Conservation (phyloP, 2,888 invertebrate genomes). For the Sacculina carcini region DNA sequence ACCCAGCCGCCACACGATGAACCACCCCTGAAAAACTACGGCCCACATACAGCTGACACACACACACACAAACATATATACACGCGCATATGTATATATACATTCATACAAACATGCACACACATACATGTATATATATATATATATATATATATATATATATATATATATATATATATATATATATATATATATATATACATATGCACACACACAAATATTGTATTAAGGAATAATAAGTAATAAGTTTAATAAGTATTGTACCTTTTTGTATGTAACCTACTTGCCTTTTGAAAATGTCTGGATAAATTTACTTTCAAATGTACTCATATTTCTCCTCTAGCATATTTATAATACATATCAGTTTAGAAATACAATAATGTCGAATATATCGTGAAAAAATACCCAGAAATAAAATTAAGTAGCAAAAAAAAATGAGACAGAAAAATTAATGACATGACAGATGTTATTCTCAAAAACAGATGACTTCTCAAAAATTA, state of each 20-base stretch:
- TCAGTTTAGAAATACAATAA: background rate
- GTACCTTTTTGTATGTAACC: too few species aligned
- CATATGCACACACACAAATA: background rate
- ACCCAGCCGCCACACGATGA: slow-evolving; percentile 19
- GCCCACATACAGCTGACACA: slow-evolving; percentile 17
- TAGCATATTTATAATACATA: background rate
- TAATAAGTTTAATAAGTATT: too few species aligned
- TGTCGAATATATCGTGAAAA: background rate
- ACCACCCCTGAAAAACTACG: slow-evolving; percentile 22
- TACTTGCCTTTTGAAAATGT: too few species aligned
- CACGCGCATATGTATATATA: background rate
- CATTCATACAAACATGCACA: background rate
- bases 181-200: background rate
- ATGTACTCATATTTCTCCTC: background rate
- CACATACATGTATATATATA: background rate
- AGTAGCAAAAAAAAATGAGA: too few species aligned
- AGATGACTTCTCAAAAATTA: too few species aligned
- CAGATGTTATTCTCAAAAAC: too few species aligned
- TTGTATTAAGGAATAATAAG: too few species aligned
- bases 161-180: background rate
- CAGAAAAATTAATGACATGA: background rate
- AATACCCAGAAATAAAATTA: too few species aligned
- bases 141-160: background rate
- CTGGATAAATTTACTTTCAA: too few species aligned
- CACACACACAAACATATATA: background rate